Evolutionary conservation across 2,797 vertebrate genomes (phyloP).

Genomic region (Scyliorhinus canicula): DNA sequence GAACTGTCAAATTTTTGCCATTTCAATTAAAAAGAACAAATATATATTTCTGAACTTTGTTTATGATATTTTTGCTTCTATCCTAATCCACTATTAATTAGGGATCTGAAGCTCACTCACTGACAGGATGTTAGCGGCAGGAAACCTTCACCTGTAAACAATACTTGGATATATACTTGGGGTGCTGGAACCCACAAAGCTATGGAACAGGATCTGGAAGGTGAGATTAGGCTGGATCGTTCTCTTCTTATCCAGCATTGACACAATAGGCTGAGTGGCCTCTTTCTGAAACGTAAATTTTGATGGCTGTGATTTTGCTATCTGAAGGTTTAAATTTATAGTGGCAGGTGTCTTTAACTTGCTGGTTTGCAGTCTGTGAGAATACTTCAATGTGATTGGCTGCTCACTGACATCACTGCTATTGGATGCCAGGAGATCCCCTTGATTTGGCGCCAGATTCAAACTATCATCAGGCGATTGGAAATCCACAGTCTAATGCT

Average conservation of each 20-base stretch:
- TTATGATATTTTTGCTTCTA: not conserved
- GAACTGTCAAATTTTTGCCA: not conserved
- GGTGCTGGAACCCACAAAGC: not conserved
- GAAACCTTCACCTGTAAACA: not conserved
- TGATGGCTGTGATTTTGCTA: not conserved
- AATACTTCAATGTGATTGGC: not conserved
- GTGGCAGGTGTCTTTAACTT: not conserved
- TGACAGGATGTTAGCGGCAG: not conserved
- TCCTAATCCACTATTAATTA: not conserved
- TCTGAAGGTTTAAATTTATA: not conserved
- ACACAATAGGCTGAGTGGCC: not conserved
- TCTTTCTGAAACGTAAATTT: not conserved
- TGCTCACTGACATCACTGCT: not conserved
- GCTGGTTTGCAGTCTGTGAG: not conserved
- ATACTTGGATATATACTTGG: not conserved
- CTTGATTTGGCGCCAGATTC: not conserved
- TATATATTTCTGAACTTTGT: not conserved
- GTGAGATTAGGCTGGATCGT: not conserved
- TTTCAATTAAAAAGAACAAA: not conserved
- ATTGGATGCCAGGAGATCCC: not conserved
- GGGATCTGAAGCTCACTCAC: not conserved
- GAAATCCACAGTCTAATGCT: not conserved
- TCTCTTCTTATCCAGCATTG: not conserved
- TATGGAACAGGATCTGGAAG: not conserved
- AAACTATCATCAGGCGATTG: too few species aligned